Evolutionary conservation across 2,888 invertebrate species (phyloP), one percentile per base, ranked within the genome.

Genomic region (Platypus cylindrus): DNA sequence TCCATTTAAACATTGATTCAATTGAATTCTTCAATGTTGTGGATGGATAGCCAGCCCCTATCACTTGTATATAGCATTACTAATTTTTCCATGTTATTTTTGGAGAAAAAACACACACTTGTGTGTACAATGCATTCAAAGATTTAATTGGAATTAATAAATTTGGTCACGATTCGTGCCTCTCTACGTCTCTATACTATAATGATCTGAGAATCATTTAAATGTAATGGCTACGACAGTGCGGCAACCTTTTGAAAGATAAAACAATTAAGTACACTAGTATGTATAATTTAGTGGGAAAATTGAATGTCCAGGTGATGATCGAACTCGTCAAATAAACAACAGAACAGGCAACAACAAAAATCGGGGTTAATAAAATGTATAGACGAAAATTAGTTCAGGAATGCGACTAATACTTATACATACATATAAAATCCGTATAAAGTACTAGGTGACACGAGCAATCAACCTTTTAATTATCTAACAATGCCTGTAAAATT

Each of bases 361-460:
- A n/a, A n/a, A n/a, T n/a, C n/a, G n/a, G n/a, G n/a, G n/a, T n/a
- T n/a, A n/a, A n/a, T n/a, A n/a, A n/a, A n/a, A n/a, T n/a, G n/a
- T n/a, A n/a, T n/a, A n/a, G n/a, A n/a, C n/a, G n/a, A n/a, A n/a
- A n/a, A n/a, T n/a, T n/a, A n/a, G n/a, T n/a, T n/a, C n/a, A n/a
- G 39, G 35, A 38, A 40, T 40, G 36, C 41, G 25, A 34, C 34
- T 36, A n/a, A n/a, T n/a, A n/a, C n/a, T n/a, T 40, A 31, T 31
- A 30, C 32, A 13, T 31, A 34, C 41, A 37, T 36, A 38, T 37
- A 39, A 34, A 47, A n/a, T n/a, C 44, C 40, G 49, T 48, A 45
- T 50, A 48, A 47, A 48, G 49, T 44, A 48, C 50, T 44, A 42
- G 44, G 45, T 48, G 50, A 48, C 48, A 50, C 50, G 43, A 45